Evolutionary conservation across 2,797 vertebrate genomes (phyloP).

Genomic region (Alca torda): DNA sequence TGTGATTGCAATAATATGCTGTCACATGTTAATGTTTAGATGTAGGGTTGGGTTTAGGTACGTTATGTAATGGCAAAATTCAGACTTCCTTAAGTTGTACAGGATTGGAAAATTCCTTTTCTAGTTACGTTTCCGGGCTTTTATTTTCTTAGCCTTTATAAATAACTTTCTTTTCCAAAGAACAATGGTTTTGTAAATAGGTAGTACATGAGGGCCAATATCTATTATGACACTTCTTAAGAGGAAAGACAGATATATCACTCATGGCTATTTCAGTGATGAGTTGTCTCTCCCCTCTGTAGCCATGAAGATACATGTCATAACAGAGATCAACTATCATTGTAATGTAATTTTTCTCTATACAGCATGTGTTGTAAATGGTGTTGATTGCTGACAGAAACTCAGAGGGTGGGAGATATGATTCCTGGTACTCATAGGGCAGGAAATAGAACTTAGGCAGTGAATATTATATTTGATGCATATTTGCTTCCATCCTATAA

Average conservation of each 20-base stretch:
- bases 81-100: neutral
- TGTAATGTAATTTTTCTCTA: constrained; percentile 50
- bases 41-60: neutral
- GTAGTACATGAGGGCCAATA: neutral
- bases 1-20: neutral
- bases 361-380: constrained; percentile 37
- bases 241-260: constrained; percentile 35
- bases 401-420: constrained; percentile 18
- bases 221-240: constrained; percentile 66
- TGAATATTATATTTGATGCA: neutral
- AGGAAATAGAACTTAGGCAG: neutral
- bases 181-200: neutral
- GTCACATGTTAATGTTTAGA: neutral
- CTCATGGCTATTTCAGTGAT: constrained; percentile 50
- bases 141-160: neutral
- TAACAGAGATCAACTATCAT: constrained; percentile 69
- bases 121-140: neutral
- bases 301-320: constrained; percentile 69
- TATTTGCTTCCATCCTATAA: neutral
- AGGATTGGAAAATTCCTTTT: neutral
- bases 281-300: constrained; percentile 37
- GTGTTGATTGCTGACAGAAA: constrained; percentile 61
- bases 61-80: neutral
- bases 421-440: neutral
- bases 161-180: neutral